Base-by-base conservation (phyloP, 2,888 invertebrate genomes). In the Daptonema setosum region DNA sequence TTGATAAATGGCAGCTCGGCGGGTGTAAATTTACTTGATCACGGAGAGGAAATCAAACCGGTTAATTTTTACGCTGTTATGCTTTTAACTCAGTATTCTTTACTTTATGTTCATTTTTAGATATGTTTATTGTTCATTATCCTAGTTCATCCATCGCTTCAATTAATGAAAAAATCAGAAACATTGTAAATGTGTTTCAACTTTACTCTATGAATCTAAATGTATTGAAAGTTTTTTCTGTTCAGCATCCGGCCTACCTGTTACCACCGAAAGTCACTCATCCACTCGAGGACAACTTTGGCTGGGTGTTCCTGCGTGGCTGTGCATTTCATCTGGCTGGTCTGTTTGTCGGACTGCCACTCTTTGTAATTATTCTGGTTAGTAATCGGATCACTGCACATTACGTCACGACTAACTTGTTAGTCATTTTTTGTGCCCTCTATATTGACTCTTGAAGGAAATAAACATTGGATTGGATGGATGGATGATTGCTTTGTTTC, bases 1-100 rank as follows among this genome's bases (percentile, higher is more conserved):
- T 85, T 82, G 0, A 90, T 81, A 35, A 93, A 52, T 29, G 52
- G 52, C 28, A 52, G 52, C 52, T 28, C 29, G 3, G 52, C 22
- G 29, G 29, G 2, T 8, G 52, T 29, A n/a, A 28, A 52, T 50
- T 28, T 50, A 14, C 22, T 50, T 11, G 50, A 50, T 28, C 26
- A 63, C 64, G 54, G 2, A 22, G 53, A 22, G 25, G 53, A 29
- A n/a, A n/a, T 45, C 11, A 45, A 45, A 45, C 22, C n/a, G 45
- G 45, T 45, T 3, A 5, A 22, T 45, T n/a, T 17, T n/a, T n/a
- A n/a, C n/a, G n/a, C n/a, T n/a, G n/a, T n/a, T n/a, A n/a, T n/a
- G n/a, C n/a, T n/a, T n/a, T n/a, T n/a, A n/a, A n/a, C n/a, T n/a
- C n/a, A n/a, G n/a, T n/a, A n/a, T n/a, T n/a, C n/a, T n/a, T n/a